Evolutionary conservation across 2,797 vertebrate genomes (phyloP), one percentile per base, ranked within the genome.

Genomic region (Rhincodon typus): DNA sequence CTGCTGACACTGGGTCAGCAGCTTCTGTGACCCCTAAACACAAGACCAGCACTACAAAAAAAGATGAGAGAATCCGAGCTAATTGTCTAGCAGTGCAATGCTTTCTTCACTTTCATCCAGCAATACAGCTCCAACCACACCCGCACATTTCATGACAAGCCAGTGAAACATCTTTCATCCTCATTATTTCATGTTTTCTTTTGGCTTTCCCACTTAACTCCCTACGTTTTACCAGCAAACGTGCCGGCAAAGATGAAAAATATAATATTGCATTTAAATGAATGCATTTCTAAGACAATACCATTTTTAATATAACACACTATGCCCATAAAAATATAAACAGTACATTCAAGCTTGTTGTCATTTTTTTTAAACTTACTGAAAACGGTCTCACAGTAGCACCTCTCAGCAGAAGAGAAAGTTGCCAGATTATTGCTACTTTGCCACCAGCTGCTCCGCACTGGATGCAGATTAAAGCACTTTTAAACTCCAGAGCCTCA

Each of bases 1-100:
- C 97, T 97, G 98, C 97, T 97, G 97, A 98, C 98, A 97, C 97
- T 96, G 97, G 98, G 98, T 98, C 98, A 98, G 97, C 97, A 97
- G 97, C 97, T 98, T 97, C 97, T 97, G 96, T 98, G 98, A 98
- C 98, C 98, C 97, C 94, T 77, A 96, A 94, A 96, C 96, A 97
- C 96, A 97, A 97, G 98, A 97, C 97, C 97, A 98, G 97, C 96
- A 96, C 96, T 96, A 98, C 97, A 98, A 98, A 97, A 97, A 97
- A 97, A 97, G 97, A 96, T 96, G 98, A 98, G 97, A 96, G 97
- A 97, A 97, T 97, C 97, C 97, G 96, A 97, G 97, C 98, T 98
- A 98, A 98, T 98, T 98, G 98, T 98, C 97, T 97, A 95, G 96
- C 97, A 95, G 94, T 95, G 94, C 94, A 72, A 27, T 50, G 38